These are phyloP conservation scores for Sphaeramia orbicularis DNA, from an alignment of 2,797 vertebrate genomes.

Conservation along the genomic window DNA sequence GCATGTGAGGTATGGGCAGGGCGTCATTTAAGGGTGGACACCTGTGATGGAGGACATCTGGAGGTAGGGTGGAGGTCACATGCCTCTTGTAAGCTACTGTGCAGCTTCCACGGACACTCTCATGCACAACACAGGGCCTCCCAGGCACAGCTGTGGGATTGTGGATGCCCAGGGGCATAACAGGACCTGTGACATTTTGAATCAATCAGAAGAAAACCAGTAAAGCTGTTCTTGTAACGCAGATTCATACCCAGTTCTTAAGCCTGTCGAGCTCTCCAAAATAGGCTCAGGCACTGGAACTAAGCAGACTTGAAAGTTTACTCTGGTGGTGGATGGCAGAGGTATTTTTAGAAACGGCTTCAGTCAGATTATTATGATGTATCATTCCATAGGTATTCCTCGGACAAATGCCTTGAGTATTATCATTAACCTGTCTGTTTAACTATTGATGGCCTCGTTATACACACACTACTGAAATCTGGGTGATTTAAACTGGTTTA, in stretches of 20 bases:
- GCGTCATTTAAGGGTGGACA: constrained; percentile 40
- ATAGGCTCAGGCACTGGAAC: constrained; percentile 81
- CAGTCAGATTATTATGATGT: constrained; percentile 68
- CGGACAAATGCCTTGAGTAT: constrained; percentile 42
- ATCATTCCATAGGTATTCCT: constrained; percentile 67
- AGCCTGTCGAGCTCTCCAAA: constrained; percentile 74
- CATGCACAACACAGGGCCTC: constrained; percentile 55
- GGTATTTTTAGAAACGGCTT: constrained; percentile 78
- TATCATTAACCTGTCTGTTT: constrained; percentile 36
- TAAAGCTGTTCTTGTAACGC: constrained; percentile 58
- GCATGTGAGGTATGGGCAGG: constrained; percentile 23
- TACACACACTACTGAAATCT: background rate
- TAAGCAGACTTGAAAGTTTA: constrained; percentile 83
- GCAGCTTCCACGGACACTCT: constrained; percentile 37
- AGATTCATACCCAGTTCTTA: constrained; percentile 63
- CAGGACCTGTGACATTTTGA: constrained; percentile 64
- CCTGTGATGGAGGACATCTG: constrained; percentile 55
- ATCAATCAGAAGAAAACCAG: constrained; percentile 64
- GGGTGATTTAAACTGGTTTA: no score
- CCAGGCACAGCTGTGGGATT: constrained; percentile 71
- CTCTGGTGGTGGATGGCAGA: constrained; percentile 62
- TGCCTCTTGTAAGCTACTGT: constrained; percentile 66
- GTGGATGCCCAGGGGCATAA: constrained; percentile 67
- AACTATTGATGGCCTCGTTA: no score
- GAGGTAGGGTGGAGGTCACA: constrained; percentile 66